Evolutionary conservation across 2,113 vertebrate species (phyloP).

Genomic region (Erythrocercus mccallii): DNA sequence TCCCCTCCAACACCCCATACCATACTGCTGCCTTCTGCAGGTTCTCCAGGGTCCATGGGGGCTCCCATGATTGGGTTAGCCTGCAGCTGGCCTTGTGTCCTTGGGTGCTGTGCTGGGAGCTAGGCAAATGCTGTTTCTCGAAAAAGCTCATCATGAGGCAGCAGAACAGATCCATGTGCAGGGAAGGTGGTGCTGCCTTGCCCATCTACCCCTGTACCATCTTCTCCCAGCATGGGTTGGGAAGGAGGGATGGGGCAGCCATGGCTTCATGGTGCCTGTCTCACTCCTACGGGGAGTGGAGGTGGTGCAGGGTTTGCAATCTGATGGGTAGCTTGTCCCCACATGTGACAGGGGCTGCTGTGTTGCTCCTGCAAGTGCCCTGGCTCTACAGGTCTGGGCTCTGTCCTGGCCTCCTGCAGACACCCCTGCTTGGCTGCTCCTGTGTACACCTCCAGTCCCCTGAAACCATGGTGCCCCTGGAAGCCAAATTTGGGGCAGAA

Average conservation of each 20-base stretch:
- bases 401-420: neutral
- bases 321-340: neutral
- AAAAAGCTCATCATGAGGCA: accelerated
- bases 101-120: neutral
- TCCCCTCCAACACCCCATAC: neutral
- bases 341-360: accelerated
- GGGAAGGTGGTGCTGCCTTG: neutral
- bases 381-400: neutral
- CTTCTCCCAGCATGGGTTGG: neutral
- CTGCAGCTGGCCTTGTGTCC: neutral
- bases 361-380: neutral
- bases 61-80: neutral
- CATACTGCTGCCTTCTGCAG: neutral
- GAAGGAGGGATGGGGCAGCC: neutral
- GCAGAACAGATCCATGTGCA: neutral
- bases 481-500: neutral
- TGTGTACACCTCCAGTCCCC: neutral
- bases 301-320: neutral
- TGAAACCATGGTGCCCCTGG: accelerated
- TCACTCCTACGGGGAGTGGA: neutral
- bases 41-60: neutral
- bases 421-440: neutral
- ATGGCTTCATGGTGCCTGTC: accelerated
- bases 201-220: neutral
- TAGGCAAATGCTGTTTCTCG: accelerated